Percentiles rank a stretch among this genome's conserved stretches.
Conservation (phyloP, 2,113 vertebrate genomes). For the Notothenia rossii region DNA sequence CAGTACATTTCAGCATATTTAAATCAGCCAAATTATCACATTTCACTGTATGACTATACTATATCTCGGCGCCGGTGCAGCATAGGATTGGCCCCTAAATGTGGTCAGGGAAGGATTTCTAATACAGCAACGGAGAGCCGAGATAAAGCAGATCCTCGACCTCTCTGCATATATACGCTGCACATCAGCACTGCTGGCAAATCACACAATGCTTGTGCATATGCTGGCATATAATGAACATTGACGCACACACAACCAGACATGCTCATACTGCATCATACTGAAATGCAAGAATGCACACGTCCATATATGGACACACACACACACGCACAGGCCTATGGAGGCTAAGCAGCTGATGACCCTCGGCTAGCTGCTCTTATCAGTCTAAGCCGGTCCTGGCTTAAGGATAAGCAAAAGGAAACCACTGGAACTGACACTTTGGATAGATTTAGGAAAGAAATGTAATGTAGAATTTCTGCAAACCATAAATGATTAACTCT, state of each 20-base stretch:
- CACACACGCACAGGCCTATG: conserved; percentile 22
- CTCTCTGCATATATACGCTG: conserved; percentile 15
- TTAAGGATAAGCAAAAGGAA: conserved; percentile 72
- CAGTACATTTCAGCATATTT: conserved; percentile 18
- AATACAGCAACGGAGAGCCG: conserved; percentile 26
- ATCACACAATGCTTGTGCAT: conserved; percentile 32
- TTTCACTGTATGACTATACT: conserved; percentile 22
- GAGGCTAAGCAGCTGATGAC: conserved; percentile 71
- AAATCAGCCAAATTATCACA: background rate
- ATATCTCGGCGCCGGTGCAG: conserved; percentile 25
- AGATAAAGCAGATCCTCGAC: conserved; percentile 57
- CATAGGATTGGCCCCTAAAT: conserved; percentile 32
- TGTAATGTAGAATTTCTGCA: conserved; percentile 49
- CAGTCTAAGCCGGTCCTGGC: conserved; percentile 73
- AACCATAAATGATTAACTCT: conserved; percentile 58
- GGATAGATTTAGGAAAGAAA: conserved; percentile 62
- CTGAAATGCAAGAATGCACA: conserved; percentile 39
- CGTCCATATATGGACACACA: conserved; percentile 27
- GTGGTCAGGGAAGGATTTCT: conserved; percentile 50
- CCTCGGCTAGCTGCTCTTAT: conserved; percentile 71
- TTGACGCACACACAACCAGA: conserved; percentile 21
- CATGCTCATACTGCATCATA: conserved; percentile 20
- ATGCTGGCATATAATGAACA: conserved; percentile 36
- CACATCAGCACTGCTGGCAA: conserved; percentile 49
- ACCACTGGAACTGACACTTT: conserved; percentile 74